These are phyloP conservation scores for Coronaproctus castanopsis DNA, from an alignment of 2,888 invertebrate species.

Conservation along the genomic window DNA sequence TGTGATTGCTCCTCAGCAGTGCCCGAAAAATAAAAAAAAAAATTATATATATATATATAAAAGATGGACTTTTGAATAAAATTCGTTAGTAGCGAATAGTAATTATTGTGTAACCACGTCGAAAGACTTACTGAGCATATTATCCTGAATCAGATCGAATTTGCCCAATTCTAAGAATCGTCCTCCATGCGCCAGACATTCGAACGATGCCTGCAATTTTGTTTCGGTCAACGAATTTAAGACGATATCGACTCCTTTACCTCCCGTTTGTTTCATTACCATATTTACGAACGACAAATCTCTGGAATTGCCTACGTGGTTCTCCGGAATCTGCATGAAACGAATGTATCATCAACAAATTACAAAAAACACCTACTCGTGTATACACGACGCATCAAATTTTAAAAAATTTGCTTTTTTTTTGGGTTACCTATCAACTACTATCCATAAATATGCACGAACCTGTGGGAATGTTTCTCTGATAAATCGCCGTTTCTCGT, in stretches of 20 bases:
- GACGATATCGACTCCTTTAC: constrained; percentile 74
- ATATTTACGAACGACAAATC: constrained; percentile 71
- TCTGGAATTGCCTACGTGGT: constrained; percentile 67
- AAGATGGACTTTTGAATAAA: no score
- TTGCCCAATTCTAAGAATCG: constrained; percentile 72
- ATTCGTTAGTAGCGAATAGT: no score
- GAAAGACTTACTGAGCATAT: constrained; percentile 32
- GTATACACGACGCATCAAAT: no score
- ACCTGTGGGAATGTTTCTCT: constrained; percentile 34
- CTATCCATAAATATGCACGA: no score
- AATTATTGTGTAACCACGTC: no score
- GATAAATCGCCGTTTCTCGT: constrained; percentile 42
- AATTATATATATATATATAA: no score
- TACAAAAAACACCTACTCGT: no score
- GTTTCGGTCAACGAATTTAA: constrained; percentile 82
- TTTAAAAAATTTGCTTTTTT: no score
- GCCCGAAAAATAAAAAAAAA: no score
- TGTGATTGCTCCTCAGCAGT: no score
- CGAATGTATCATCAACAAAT: no score
- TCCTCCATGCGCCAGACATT: constrained; percentile 39
- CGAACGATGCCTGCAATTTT: constrained; percentile 50
- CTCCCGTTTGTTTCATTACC: constrained; percentile 56
- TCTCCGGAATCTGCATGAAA: constrained; percentile 33
- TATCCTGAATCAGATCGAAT: constrained; percentile 52
- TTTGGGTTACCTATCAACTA: no score